Conservation (phyloP, 2,888 invertebrate species). For the Neria commutata region DNA sequence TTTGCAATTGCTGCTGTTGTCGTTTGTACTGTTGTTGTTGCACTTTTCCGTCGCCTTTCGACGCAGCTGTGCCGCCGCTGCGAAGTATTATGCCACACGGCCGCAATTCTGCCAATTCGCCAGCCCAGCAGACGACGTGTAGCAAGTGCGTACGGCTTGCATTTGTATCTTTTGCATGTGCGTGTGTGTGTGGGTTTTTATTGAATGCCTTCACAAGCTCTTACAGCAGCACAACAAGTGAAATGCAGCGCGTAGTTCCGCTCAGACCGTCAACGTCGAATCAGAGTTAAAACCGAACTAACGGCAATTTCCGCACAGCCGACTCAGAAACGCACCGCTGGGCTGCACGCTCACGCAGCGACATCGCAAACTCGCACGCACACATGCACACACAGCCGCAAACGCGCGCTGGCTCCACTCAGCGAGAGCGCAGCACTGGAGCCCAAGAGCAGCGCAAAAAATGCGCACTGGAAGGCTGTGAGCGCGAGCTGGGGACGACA, state of each 20-base stretch:
- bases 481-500: too few species aligned
- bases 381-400: background rate
- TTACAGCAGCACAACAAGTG: slow-evolving; percentile 20
- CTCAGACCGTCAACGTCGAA: slow-evolving; percentile 50
- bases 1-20: slow-evolving; percentile 30
- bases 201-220: slow-evolving; percentile 20
- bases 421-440: background rate
- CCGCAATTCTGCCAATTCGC: too few species aligned
- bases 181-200: slow-evolving; percentile 18
- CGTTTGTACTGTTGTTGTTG: slow-evolving; percentile 33
- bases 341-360: background rate
- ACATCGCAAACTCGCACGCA: background rate
- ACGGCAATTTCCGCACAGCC: slow-evolving; percentile 37
- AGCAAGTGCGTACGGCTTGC: too few species aligned
- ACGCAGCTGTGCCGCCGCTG: background rate
- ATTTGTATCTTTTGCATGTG: slow-evolving; percentile 13
- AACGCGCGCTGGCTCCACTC: background rate
- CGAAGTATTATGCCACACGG: too few species aligned
- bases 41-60: slow-evolving; percentile 7
- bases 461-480: background rate
- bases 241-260: slow-evolving; percentile 21
- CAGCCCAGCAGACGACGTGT: too few species aligned
- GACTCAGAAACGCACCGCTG: slow-evolving; percentile 12
- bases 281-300: slow-evolving; percentile 59
- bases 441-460: background rate